Base-by-base conservation (phyloP, 2,888 invertebrate genomes). In the Octodonta nipae region DNA sequence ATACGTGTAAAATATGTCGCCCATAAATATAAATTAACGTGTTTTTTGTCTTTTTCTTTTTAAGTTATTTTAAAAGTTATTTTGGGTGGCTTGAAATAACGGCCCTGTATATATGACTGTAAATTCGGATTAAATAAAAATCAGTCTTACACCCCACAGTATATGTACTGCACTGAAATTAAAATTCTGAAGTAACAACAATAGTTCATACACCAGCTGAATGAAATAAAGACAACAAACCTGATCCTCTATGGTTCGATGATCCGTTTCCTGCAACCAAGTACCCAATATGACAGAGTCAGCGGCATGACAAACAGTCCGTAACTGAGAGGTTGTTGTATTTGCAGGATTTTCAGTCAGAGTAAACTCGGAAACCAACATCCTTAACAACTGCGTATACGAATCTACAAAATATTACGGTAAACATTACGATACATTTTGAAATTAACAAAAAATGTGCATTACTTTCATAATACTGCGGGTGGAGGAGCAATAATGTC, bases 231-330 rank as follows among this genome's bases (percentile, higher is more conserved):
- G n/a, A n/a, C n/a, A 10, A 3, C 22, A 49, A 64, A 93, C 93
- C 78, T 95, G 95, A 66, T 95, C 93, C 64, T 96, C 96, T 44
- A 96, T 89, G 28, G 84, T 84, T 39, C 88, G 80, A 60, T 96
- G 93, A 60, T 95, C 93, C 0, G 91, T 92, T 56, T 95, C 92
- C 57, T 91, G 88, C 24, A 93, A 71, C 87, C 92, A 92, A 30
- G 89, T 88, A 7, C 92, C 92, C 17, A 95, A 66, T 33, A 96
- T 79, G 25, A 92, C 85, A 0, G 89, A 86, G 60, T 88, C 87
- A 52, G 87, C 85, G 5, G 80, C 78, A 55, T 87, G 85, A 50
- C 89, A 89, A 36, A 87, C 73, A n/a, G 75, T 70, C 28, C 84
- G 67, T 38, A 88, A 64, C 41, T 83, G 70, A 0, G 89, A 89